These are phyloP conservation scores for Vanessa tameamea DNA, from an alignment of 1,140 invertebrate genomes.

Conservation along the genomic window DNA sequence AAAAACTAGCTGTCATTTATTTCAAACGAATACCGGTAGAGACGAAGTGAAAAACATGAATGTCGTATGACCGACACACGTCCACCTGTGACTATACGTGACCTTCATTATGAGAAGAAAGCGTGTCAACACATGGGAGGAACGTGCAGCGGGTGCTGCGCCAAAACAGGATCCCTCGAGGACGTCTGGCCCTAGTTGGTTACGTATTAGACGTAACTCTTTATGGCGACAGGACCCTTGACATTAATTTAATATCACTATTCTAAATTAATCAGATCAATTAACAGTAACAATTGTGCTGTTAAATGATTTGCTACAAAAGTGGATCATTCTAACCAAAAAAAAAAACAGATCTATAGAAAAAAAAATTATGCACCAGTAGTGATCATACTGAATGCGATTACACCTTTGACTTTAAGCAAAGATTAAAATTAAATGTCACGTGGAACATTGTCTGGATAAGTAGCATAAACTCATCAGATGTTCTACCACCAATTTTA, in stretches of 20 bases:
- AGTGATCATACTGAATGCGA: too few relatives aligned
- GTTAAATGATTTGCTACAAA: too few relatives aligned
- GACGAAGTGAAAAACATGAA: neutral
- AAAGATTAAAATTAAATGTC: too few relatives aligned
- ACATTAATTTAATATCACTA: neutral
- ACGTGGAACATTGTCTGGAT: neutral
- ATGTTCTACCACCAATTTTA: too few relatives aligned
- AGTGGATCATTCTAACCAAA: too few relatives aligned
- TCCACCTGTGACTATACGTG: conserved; percentile 11
- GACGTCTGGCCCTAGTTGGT: conserved; percentile 25
- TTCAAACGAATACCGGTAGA: too few relatives aligned
- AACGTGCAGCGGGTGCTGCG: conserved; percentile 9
- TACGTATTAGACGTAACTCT: neutral
- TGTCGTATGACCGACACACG: neutral
- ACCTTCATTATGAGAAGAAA: conserved; percentile 29
- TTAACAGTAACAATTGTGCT: too few relatives aligned
- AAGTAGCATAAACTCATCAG: too few relatives aligned
- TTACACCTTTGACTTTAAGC: too few relatives aligned
- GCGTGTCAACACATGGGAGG: conserved; percentile 33
- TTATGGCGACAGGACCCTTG: neutral
- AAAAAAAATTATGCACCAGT: too few relatives aligned
- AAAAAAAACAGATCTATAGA: too few relatives aligned
- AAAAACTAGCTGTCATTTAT: too few relatives aligned
- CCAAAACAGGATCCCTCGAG: conserved; percentile 32
- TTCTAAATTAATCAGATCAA: neutral